A percentile compares a stretch with the other conserved stretches of the same genome.
Conservation (phyloP, 2,888 invertebrate species). For the Troides helena region DNA sequence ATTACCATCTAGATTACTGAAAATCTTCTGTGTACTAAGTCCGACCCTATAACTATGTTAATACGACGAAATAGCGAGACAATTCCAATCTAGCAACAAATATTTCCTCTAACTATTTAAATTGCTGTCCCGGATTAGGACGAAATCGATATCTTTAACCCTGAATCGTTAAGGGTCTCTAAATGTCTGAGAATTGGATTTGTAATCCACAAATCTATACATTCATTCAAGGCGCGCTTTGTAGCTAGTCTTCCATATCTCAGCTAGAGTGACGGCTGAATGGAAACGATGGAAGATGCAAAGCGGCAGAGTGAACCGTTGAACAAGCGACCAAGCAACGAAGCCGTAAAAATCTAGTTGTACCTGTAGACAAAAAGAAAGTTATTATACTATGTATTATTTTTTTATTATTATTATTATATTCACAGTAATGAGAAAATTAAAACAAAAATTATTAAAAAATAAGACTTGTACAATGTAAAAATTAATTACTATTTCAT, state of each 20-base stretch:
- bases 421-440: too few species aligned
- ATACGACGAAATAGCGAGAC: conserved; percentile 54
- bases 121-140: conserved; percentile 74
- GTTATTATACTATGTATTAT: too few species aligned
- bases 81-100: conserved; percentile 64
- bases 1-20: conserved; percentile 38
- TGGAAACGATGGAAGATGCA: conserved; percentile 98
- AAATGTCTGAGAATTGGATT: conserved; percentile 46
- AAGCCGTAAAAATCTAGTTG: conserved; percentile 96
- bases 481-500: not conserved
- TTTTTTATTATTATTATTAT: too few species aligned
- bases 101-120: conserved; percentile 62
- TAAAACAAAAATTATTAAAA: too few species aligned
- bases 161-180: conserved; percentile 23
- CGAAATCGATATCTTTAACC: conserved; percentile 51
- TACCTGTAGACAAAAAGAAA: conserved; percentile 62
- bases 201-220: conserved; percentile 42
- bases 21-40: conserved; percentile 51
- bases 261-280: conserved; percentile 95
- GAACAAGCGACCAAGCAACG: conserved; percentile 95
- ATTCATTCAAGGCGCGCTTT: conserved; percentile 92
- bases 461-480: too few species aligned
- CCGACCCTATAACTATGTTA: conserved; percentile 51
- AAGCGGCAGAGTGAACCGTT: conserved; percentile 94
- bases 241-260: conserved; percentile 98